These are phyloP conservation scores for Leucophora obtusa DNA, from an alignment of 2,888 invertebrate genomes.

Conservation along the genomic window DNA sequence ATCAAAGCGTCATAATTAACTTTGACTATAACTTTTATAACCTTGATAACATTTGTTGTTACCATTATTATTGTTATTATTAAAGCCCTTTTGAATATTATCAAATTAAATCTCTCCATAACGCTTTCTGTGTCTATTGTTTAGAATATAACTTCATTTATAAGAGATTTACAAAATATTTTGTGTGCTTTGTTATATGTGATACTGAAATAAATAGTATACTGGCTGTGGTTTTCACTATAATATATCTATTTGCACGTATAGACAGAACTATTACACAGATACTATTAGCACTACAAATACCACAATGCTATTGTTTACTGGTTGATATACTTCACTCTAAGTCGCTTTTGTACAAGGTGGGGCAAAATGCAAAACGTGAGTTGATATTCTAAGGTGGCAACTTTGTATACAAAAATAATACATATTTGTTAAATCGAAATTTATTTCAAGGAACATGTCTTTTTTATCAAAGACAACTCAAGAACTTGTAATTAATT, in stretches of 20 bases:
- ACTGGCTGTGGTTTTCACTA: too few species aligned
- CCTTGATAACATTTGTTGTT: not conserved
- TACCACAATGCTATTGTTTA: slow-evolving; percentile 27
- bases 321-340: not conserved
- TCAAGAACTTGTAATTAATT: too few species aligned
- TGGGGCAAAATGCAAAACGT: too few species aligned
- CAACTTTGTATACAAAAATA: too few species aligned
- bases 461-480: too few species aligned
- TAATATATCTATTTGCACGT: too few species aligned
- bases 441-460: too few species aligned
- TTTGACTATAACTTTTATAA: not conserved
- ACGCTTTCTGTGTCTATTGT: not conserved
- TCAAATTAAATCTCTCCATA: not conserved
- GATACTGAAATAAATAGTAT: too few species aligned
- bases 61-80: not conserved
- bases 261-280: too few species aligned
- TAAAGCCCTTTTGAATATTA: not conserved
- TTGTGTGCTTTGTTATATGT: not conserved
- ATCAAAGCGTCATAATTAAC: not conserved
- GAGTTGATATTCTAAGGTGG: too few species aligned
- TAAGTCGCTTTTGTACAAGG: not conserved
- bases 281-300: not conserved
- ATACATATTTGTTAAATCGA: too few species aligned
- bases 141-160: not conserved
- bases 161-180: not conserved